Conservation (phyloP, 2,888 invertebrate species). For the Mythimna loreyi region DNA sequence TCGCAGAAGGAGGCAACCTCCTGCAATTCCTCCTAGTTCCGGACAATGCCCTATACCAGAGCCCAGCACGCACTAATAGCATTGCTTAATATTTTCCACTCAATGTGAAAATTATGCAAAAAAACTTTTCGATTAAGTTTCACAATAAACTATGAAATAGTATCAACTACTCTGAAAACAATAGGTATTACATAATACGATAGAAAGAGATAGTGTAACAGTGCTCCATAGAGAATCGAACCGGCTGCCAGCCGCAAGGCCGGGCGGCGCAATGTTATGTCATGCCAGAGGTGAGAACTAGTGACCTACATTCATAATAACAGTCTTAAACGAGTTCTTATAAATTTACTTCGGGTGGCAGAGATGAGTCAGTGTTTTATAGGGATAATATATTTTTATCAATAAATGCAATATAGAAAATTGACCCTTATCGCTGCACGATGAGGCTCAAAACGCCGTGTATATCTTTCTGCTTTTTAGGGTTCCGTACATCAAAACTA, state of each 20-base stretch:
- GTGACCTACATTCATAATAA: constrained; percentile 54
- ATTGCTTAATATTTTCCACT: not conserved
- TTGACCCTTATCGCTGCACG: too few relatives aligned
- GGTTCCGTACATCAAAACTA: too few relatives aligned
- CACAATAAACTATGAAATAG: constrained; percentile 36
- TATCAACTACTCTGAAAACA: constrained; percentile 33
- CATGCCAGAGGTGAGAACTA: constrained; percentile 53
- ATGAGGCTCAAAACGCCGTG: too few relatives aligned
- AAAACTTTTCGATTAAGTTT: constrained; percentile 11
- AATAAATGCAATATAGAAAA: too few relatives aligned
- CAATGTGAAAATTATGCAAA: constrained; percentile 9
- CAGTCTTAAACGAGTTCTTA: constrained; percentile 32
- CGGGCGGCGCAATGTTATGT: constrained; percentile 48
- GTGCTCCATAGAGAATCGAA: constrained; percentile 28
- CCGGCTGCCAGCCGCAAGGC: constrained; percentile 24
- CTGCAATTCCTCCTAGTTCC: too few relatives aligned
- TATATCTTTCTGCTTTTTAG: too few relatives aligned
- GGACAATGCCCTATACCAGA: too few relatives aligned
- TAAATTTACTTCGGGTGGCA: constrained; percentile 1
- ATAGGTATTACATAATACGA: constrained; percentile 33
- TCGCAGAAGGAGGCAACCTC: too few relatives aligned
- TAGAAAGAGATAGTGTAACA: constrained; percentile 39
- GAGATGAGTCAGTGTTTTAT: not conserved
- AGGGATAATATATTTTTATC: not conserved
- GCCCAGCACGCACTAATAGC: too few relatives aligned